Evolutionary conservation across 2,888 invertebrate genomes (phyloP).

Genomic region (Neocrepidodera transversa): DNA sequence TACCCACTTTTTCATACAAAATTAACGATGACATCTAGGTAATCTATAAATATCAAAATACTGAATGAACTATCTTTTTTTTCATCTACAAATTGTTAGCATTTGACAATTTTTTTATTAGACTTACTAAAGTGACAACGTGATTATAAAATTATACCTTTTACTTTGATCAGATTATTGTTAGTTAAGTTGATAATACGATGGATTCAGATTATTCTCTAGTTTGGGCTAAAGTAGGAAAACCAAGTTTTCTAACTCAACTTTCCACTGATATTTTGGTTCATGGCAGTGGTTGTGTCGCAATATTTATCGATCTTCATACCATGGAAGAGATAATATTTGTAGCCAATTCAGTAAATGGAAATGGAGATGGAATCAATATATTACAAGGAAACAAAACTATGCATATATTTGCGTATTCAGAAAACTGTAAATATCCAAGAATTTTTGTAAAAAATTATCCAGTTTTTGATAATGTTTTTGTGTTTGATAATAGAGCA

Average conservation of each 20-base stretch:
- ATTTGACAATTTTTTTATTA: no score
- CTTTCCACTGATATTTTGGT: slow-evolving; percentile 67
- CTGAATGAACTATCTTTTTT: no score
- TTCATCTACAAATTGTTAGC: no score
- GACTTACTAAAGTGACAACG: no score
- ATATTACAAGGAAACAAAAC: slow-evolving; percentile 66
- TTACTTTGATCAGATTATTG: no score
- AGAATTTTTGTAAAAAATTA: slow-evolving; percentile 68
- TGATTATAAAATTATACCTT: no score
- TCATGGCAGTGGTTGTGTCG: slow-evolving; percentile 66
- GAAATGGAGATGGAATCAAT: slow-evolving; percentile 65
- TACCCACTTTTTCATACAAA: no score
- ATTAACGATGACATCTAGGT: no score
- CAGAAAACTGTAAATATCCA: slow-evolving; percentile 67
- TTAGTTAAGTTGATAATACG: no score
- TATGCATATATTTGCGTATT: slow-evolving; percentile 69
- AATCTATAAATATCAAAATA: no score
- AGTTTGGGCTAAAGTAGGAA: slow-evolving; percentile 67
- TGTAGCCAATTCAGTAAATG: slow-evolving; percentile 60
- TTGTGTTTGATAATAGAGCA: slow-evolving; percentile 52
- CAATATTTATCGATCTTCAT: slow-evolving; percentile 65
- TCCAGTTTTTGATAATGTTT: slow-evolving; percentile 64
- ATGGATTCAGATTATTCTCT: no score
- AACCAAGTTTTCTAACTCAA: slow-evolving; percentile 62
- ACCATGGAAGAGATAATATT: slow-evolving; percentile 63